These are phyloP conservation scores for Ascaphus truei DNA, from an alignment of 2,113 vertebrate genomes.

Conservation along the genomic window DNA sequence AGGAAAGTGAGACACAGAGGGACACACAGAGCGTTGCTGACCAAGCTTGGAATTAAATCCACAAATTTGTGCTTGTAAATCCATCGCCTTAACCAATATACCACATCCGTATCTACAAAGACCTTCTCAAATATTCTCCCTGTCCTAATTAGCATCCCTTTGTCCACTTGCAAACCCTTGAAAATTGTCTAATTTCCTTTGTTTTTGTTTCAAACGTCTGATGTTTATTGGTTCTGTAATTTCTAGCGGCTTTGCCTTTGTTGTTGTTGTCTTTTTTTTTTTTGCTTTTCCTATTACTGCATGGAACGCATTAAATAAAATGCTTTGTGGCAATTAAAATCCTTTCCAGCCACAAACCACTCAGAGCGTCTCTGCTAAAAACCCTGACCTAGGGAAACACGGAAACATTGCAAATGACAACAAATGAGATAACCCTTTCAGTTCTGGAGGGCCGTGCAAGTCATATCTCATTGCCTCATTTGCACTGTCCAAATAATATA, in stretches of 20 bases:
- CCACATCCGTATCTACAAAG: constrained; percentile 30
- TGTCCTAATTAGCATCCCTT: background rate
- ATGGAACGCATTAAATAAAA: constrained; percentile 22
- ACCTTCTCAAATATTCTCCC: constrained; percentile 4
- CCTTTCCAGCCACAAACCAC: constrained; percentile 25
- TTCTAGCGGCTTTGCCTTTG: constrained; percentile 4
- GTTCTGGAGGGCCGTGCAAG: too few relatives aligned
- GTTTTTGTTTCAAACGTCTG: constrained; percentile 32
- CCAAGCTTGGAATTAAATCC: background rate
- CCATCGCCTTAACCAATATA: background rate
- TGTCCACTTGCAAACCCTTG: background rate
- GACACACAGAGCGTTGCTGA: constrained; percentile 1
- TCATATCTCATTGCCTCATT: too few relatives aligned
- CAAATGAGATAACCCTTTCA: background rate
- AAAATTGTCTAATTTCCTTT: constrained; percentile 34
- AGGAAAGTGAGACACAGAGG: too few relatives aligned
- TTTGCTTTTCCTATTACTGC: constrained; percentile 15
- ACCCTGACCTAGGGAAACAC: background rate
- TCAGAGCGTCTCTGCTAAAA: constrained; percentile 33
- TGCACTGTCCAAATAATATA: too few relatives aligned
- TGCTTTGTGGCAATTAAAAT: constrained; percentile 26
- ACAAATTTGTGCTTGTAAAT: background rate
- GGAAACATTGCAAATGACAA: background rate
- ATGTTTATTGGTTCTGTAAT: constrained; percentile 21
- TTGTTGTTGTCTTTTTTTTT: background rate